Conservation (phyloP, 2,888 invertebrate genomes). For the Sphaerophoria taeniata region DNA sequence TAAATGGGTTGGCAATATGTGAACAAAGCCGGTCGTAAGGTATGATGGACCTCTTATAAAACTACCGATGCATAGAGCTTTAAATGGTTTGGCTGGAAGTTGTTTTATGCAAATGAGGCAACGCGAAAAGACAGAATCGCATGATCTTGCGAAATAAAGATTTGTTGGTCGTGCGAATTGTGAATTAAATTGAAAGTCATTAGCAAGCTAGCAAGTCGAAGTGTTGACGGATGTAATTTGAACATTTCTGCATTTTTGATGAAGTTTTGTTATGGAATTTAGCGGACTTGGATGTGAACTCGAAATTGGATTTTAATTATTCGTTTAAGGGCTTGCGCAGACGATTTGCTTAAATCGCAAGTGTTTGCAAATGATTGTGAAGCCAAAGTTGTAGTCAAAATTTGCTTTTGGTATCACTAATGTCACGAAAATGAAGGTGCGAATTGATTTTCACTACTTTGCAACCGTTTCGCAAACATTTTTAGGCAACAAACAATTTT, state of each 20-base stretch:
- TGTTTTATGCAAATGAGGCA: slow-evolving; percentile 58
- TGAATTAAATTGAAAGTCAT: slow-evolving; percentile 24
- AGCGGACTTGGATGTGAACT: no score
- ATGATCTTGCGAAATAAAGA: slow-evolving; percentile 45
- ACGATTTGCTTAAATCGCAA: no score
- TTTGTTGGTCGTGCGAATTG: slow-evolving; percentile 48
- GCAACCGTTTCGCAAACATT: no score
- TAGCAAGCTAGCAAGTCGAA: slow-evolving; percentile 14
- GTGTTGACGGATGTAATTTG: slow-evolving; percentile 41
- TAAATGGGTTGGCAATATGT: slow-evolving; percentile 12
- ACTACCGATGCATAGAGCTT: slow-evolving; percentile 56
- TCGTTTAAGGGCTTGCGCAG: no score
- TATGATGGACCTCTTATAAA: slow-evolving; percentile 56
- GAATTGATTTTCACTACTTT: no score
- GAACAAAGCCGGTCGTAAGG: not conserved
- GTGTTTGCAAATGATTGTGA: no score
- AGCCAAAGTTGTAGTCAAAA: no score
- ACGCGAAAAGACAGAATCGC: slow-evolving; percentile 19
- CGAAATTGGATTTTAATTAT: no score
- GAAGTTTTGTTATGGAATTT: not conserved
- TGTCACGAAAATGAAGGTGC: no score
- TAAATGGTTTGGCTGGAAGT: slow-evolving; percentile 38
- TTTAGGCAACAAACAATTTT: no score
- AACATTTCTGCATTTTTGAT: slow-evolving; percentile 1
- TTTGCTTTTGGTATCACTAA: no score